Percentiles rank a stretch among this genome's conserved stretches.
These are phyloP conservation scores for Istiophorus platypterus DNA, from an alignment of 2,113 vertebrate species.

Conservation along the genomic window DNA sequence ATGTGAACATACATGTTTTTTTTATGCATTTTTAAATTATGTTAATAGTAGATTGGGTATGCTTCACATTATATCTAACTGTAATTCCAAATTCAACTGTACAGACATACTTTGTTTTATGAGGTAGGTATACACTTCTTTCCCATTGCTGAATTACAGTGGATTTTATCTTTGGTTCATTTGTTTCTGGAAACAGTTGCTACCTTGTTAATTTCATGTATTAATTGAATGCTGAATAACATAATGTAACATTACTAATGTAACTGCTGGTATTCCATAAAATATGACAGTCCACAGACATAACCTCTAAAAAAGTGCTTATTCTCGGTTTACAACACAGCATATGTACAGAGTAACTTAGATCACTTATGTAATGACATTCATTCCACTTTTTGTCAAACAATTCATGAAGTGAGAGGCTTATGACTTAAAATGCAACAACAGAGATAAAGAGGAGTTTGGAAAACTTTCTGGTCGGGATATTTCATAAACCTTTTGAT, in stretches of 20 bases:
- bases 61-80: background rate
- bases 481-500: background rate
- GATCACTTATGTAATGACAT: background rate
- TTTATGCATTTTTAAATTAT: slow-evolving; percentile 38
- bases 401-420: background rate
- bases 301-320: background rate
- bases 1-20: slow-evolving; percentile 44
- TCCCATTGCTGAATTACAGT: background rate
- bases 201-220: background rate
- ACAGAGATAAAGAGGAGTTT: no score
- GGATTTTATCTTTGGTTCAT: background rate
- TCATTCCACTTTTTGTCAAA: background rate
- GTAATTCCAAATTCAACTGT: background rate
- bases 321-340: background rate
- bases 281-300: background rate
- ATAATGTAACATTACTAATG: background rate
- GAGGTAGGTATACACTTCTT: background rate
- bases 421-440: background rate
- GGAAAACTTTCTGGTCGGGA: background rate
- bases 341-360: background rate
- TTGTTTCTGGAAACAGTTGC: slow-evolving; percentile 6
- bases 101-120: background rate
- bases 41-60: background rate
- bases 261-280: background rate
- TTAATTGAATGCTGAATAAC: background rate